Evolutionary conservation across 2,888 invertebrate genomes (phyloP), one percentile per base, ranked within the genome.

Genomic region (Watsonalla cultraria): DNA sequence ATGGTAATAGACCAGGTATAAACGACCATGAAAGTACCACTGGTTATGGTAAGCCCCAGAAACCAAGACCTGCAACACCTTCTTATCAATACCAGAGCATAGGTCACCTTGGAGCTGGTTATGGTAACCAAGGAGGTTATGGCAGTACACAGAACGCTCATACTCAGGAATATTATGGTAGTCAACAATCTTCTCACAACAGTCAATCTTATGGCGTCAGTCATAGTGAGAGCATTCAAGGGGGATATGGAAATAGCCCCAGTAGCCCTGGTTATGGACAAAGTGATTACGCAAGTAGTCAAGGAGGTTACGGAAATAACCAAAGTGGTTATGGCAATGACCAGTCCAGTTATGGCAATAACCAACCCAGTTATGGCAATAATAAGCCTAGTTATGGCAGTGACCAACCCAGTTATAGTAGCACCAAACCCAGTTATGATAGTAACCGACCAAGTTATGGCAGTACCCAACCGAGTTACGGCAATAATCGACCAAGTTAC

Each of bases 281-380:
- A 42, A 11, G 42, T 11, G 42, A 11, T 42, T 37, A 37, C 5
- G 37, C 0, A 37, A 42, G 11, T 6, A 42, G 24, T 24, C 39
- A 52, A 24, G 46, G 39, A 24, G 37, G 47, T 39, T 14, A 37
- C 24, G 53, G 45, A 33, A 14, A 39, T 48, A 37, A 37, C 45
- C 35, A 46, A 13, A 39, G 46, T 6, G 33, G 35, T n/a, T 52
- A 52, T 50, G 57, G 54, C 11, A 51, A 34, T 45, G 51, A 51
- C 50, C 55, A 55, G 7, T 49, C 49, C 4, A 34, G 42, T 47
- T 39, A 51, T 46, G 53, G 53, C 9, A 47, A 34, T n/a, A 59
- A 55, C 35, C 53, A 57, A 46, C 50, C 56, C 9, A 49, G 48
- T 7, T 56, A 62, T 52, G 47, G 53, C 11, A 15, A 37, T 15